Base-by-base conservation (phyloP, 2,113 vertebrate species). In the Globicephala melas region DNA sequence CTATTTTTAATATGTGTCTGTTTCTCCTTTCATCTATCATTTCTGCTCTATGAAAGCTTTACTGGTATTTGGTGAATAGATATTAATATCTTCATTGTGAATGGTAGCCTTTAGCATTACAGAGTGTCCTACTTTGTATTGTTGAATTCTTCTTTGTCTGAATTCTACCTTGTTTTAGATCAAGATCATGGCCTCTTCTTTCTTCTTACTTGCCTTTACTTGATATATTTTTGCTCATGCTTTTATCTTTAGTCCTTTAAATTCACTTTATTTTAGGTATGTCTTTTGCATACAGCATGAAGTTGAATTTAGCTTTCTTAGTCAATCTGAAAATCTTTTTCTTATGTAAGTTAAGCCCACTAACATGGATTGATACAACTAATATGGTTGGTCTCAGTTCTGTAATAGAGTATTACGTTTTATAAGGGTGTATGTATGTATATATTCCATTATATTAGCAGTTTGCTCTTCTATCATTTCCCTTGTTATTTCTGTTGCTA, bases 121-220 rank as follows among this genome's bases (percentile, higher is more conserved):
- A 95, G 71, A 80, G 44, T 97, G 98, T 94, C 97, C 98, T 97
- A 97, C 93, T 98, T 98, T 97, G 79, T 84, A 96, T 83, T 91
- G 86, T 93, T 97, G 97, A 95, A 97, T 92, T 95, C 93, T 97
- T 95, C 94, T 94, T 97, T 90, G 36, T 92, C 97, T 91, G 71
- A 91, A 97, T 97, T 95, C 96, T 85, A 95, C 95, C 96, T 97
- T 97, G 96, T 96, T 98, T 97, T 96, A 98, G 96, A 97, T 96
- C 93, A 94, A 95, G 97, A 94, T 95, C 95, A 94, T 55, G 93
- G 81, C 93, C 96, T 15, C 89, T 73, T 67, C 96, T 97, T 97
- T 98, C 81, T 97, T 94, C 81, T 79, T 74, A 18, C 89, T 97
- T 96, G 86, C 92, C 74, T 97, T 97, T 97, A 91, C 41, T 95